Base-by-base conservation (phyloP, 2,888 invertebrate genomes). In the Acrocera orbiculus region DNA sequence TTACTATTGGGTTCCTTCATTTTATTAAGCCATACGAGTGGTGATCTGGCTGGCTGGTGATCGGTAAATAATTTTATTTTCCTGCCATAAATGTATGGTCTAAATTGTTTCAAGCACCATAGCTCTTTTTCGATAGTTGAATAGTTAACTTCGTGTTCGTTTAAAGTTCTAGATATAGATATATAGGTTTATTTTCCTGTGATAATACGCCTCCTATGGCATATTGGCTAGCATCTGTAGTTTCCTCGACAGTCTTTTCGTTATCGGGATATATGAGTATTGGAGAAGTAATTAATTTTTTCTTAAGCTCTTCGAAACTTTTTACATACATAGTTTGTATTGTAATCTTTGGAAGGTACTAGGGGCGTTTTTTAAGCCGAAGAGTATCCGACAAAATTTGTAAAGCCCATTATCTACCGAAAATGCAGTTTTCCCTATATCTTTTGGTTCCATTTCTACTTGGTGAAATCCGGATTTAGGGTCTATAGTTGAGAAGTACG, bases 391-490 rank as follows among this genome's bases (percentile, higher is more conserved):
- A n/a, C n/a, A 20, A 26, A 41, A 48, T 16, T 48, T 36, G 14
- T 39, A 47, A 30, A 47, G 46, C 1, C 45, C 45, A 3, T 27
- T 25, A 3, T 42, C 39, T 1, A 40, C 44, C 1, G 41, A 39
- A 28, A 47, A 47, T 1, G 45, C 44, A 3, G 47, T 46, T 40
- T 47, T 46, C 7, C 25, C 8, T 10, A 15, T 22, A 15, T 46
- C 41, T 6, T 27, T 11, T n/a, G 30, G 13, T 4, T 34, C 13
- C 40, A 47, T 43, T 16, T 24, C 14, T 8, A 45, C 42, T 32
- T 44, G 43, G 11, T 25, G n/a, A 10, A 25, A 25, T n/a, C 25
- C n/a, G 5, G 25, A 25, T 25, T 25, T 25, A 11, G 11, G 4
- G 11, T 25, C 25, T 10, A 25, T 5, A n/a, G 6, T 25, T 10